Percentiles rank a stretch among this genome's conserved stretches.
phyloP scores from a whole-genome alignment of 2,113 vertebrate species.

The Phylloscopus trochiloides region DNA sequence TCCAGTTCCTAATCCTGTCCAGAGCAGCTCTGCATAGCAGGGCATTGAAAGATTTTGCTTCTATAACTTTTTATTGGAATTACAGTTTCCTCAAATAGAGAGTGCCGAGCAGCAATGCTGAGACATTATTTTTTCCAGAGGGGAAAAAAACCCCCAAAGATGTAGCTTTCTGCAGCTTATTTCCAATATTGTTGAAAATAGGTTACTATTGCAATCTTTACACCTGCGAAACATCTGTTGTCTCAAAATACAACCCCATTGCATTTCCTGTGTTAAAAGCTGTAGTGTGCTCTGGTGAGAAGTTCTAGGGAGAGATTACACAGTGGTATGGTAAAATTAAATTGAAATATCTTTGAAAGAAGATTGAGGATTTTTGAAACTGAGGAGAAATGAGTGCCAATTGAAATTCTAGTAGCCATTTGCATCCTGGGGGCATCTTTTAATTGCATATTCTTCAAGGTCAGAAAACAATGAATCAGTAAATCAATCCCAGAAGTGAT shows the following conservation, averaged over 20 bases:
- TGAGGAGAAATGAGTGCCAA: neutral
- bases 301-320: neutral
- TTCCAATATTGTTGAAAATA: neutral
- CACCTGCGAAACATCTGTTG: neutral
- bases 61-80: accelerated
- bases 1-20: neutral
- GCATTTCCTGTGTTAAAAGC: neutral
- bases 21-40: neutral
- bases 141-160: accelerated
- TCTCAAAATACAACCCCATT: neutral
- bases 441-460: neutral
- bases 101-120: accelerated
- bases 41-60: neutral
- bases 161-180: neutral
- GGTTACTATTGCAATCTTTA: neutral
- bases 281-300: neutral
- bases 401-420: neutral
- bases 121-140: neutral
- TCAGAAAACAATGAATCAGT: neutral
- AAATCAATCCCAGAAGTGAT: neutral
- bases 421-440: neutral
- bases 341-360: neutral
- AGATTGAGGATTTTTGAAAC: neutral
- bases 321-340: neutral
- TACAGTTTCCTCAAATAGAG: neutral